These are phyloP conservation scores for Mungos mungo DNA, from an alignment of 2,113 vertebrate genomes.

Conservation along the genomic window DNA sequence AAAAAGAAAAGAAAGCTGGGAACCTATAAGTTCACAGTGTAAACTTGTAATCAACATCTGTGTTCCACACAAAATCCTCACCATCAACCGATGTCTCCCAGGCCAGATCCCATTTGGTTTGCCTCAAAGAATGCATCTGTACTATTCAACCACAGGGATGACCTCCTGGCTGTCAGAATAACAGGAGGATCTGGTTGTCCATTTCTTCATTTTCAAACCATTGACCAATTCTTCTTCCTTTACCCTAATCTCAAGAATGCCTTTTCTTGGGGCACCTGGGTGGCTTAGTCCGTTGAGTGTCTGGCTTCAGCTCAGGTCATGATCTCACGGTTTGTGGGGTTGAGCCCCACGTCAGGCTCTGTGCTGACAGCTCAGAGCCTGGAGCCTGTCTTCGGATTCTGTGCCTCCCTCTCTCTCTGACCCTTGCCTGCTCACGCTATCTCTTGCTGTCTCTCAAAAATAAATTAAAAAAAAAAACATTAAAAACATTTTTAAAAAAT, in stretches of 20 bases:
- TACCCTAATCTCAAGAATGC: background rate
- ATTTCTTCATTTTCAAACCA: background rate
- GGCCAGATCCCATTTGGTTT: background rate
- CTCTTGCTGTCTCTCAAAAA: too few species aligned
- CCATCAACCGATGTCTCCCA: background rate
- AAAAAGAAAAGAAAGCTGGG: background rate
- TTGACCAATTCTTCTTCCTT: background rate
- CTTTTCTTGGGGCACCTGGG: background rate
- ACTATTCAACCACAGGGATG: background rate
- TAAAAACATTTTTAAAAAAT: background rate
- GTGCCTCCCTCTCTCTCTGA: too few species aligned
- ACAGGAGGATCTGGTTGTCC: background rate
- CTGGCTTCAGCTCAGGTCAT: too few species aligned
- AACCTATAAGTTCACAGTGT: background rate
- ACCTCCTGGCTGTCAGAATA: background rate
- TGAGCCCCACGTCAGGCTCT: too few species aligned
- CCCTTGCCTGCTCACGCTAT: too few species aligned
- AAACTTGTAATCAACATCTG: background rate
- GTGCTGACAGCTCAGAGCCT: too few species aligned
- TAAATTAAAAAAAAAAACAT: too few species aligned
- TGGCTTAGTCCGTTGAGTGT: too few species aligned
- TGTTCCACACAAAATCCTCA: background rate
- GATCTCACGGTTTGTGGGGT: too few species aligned
- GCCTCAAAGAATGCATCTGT: background rate
- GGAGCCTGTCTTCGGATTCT: too few species aligned